Evolutionary conservation across 2,888 invertebrate genomes (phyloP).

Genomic region (Leptarthrus brevirostris): DNA sequence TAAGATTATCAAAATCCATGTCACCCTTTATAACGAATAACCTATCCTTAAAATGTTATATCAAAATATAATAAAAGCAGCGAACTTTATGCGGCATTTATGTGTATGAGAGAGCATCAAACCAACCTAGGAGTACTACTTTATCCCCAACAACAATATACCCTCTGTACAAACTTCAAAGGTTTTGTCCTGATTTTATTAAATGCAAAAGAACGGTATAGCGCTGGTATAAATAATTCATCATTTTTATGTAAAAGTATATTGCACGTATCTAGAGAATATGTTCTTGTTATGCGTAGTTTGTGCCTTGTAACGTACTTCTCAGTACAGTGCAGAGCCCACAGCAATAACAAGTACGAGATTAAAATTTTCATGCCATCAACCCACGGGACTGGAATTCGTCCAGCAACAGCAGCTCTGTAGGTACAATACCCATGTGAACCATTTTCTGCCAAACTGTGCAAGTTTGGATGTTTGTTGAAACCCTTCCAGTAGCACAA

Average conservation of each 20-base stretch:
- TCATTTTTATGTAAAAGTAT: constrained; percentile 9
- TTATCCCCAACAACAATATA: too few relatives aligned
- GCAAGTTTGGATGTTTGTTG: not conserved
- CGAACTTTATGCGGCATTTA: too few relatives aligned
- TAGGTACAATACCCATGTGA: constrained; percentile 21
- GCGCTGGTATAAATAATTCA: constrained; percentile 3
- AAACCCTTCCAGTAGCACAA: constrained; percentile 14
- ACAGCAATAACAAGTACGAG: constrained; percentile 20
- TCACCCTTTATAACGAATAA: too few relatives aligned
- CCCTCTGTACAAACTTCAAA: too few relatives aligned
- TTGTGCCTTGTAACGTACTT: not conserved
- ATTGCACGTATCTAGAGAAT: constrained; percentile 1
- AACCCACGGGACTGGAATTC: not conserved
- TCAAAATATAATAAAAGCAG: too few relatives aligned
- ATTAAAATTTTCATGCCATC: constrained; percentile 38
- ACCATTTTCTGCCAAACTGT: not conserved
- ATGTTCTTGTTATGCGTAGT: constrained; percentile 5
- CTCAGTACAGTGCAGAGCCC: not conserved
- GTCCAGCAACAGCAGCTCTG: not conserved
- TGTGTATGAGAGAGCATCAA: too few relatives aligned
- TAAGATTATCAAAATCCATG: too few relatives aligned
- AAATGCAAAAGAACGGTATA: constrained; percentile 2
- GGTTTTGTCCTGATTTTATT: constrained; percentile 3
- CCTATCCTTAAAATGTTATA: too few relatives aligned
- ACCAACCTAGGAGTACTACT: too few relatives aligned